Percentiles rank a stretch among this genome's conserved stretches.
phyloP scores from a whole-genome alignment of 2,113 vertebrate genomes.

The Pipa parva region DNA sequence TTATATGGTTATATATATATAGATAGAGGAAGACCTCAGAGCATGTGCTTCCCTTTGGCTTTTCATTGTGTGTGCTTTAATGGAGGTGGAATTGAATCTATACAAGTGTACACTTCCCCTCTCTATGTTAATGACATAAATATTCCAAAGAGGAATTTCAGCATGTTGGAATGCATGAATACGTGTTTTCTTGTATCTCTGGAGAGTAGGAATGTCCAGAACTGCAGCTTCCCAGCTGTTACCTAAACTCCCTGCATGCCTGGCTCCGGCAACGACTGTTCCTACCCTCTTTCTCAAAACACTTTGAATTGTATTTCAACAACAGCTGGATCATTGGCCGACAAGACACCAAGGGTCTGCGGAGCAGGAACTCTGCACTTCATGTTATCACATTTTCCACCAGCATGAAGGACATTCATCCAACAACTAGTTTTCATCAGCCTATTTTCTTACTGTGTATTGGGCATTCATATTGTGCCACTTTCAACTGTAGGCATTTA shows the following conservation, averaged over 20 bases:
- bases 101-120: conserved; percentile 10
- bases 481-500: no score
- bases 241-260: not conserved
- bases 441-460: no score
- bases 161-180: not conserved
- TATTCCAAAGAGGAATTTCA: not conserved
- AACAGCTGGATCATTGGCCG: not conserved
- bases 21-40: no score
- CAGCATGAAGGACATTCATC: not conserved
- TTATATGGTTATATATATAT: no score
- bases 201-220: not conserved
- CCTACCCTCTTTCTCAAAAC: no score
- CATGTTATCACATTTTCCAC: not conserved
- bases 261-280: no score
- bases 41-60: no score
- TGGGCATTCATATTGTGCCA: no score
- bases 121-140: not conserved
- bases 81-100: no score
- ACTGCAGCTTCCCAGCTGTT: not conserved
- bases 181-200: not conserved
- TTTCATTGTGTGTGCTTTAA: no score
- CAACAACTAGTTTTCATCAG: no score
- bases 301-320: not conserved
- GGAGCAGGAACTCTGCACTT: no score
- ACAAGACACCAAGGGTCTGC: not conserved